phyloP scores from a whole-genome alignment of 23 tunicate species.

The Halocynthia aurantium region DNA sequence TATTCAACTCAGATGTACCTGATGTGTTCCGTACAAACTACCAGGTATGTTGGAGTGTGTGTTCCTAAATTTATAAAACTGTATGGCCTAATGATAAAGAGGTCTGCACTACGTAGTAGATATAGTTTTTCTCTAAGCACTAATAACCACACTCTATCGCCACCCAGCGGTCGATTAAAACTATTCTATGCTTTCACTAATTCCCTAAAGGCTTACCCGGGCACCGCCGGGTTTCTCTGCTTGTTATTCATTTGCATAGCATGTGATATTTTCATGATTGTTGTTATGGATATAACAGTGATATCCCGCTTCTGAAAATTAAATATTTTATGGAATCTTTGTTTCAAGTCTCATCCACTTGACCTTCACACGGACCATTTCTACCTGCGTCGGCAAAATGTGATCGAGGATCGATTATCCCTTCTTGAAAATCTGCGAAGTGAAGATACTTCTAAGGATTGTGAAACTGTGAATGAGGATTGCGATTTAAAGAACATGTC shows the following conservation, averaged over 20 bases:
- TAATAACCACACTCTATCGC: no score
- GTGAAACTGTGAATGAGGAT: constrained; percentile 27
- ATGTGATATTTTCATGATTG: no score
- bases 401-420: constrained; percentile 39
- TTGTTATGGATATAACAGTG: no score
- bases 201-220: no score
- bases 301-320: no score
- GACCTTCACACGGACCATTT: constrained; percentile 71
- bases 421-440: constrained; percentile 25
- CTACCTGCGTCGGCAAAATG: constrained; percentile 29
- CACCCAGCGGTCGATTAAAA: no score
- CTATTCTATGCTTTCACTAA: no score
- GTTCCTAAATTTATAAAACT: not conserved
- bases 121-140: no score
- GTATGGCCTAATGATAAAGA: not conserved
- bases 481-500: not conserved
- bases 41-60: constrained; percentile 32
- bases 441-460: constrained; percentile 7
- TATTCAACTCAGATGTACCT: constrained; percentile 57
- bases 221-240: no score
- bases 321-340: not conserved
- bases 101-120: no score
- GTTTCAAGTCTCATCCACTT: constrained; percentile 58
- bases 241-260: no score
- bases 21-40: constrained; percentile 81